Evolutionary conservation across 2,888 invertebrate species (phyloP), one percentile per base, ranked within the genome.

Genomic region (Cephus runcator): DNA sequence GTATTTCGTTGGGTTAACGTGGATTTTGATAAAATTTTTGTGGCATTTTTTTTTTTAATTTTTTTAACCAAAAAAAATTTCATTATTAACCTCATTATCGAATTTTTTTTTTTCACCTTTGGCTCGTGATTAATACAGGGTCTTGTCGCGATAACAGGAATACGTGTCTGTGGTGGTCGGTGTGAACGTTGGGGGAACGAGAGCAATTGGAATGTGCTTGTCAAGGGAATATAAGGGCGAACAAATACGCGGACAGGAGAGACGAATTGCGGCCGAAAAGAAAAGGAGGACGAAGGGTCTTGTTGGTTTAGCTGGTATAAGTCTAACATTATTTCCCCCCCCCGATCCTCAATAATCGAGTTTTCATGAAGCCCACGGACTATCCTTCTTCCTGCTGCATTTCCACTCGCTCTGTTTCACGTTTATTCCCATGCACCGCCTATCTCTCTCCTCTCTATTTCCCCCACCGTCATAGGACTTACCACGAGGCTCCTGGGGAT

Each of bases 341-440:
- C 15, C 40, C 35, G 12, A 15, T 40, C 40, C 12, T 12, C 77
- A 79, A 79, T 81, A 80, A 81, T 81, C 79, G 81, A 80, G 81
- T 81, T 81, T 81, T 81, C 81, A 81, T 80, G 80, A 77, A 81
- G 76, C 76, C 76, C 76, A 33, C 33, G 69, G 33, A 69, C 40
- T 6, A 69, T 33, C 69, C n/a, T 69, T 69, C 69, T 69, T 33
- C 31, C 69, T 4, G 15, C 69, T 69, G 69, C 15, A 15, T 6
- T 40, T 4, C 40, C 40, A 40, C 15, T 40, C 40, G 40, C 15
- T 40, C 40, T 15, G 15, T 40, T 40, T 1, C 40, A 40, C 40
- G 15, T 40, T 40, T 40, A 6, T 15, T 40, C 40, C 15, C 15
- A 6, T 40, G 4, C 4, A 40, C 15, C 40, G 0, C 36, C 12